Evolutionary conservation across 2,113 vertebrate genomes (phyloP).

Genomic region (Vidua chalybeata): DNA sequence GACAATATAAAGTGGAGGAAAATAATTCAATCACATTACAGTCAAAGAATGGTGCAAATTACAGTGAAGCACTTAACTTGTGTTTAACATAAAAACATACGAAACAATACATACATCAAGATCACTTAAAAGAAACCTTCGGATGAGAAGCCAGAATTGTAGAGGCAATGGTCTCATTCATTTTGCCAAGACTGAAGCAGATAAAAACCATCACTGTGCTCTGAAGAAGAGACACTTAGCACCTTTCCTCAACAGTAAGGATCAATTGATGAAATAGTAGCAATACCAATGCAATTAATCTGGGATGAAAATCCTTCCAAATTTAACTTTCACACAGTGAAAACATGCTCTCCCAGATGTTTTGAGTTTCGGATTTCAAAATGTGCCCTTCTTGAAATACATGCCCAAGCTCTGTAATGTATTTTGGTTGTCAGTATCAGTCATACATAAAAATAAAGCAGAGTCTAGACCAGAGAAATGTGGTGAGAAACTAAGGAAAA

Average conservation of each 20-base stretch:
- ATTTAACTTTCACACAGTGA: conserved; percentile 33
- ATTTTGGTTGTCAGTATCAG: conserved; percentile 42
- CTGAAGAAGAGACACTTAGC: neutral
- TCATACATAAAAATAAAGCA: conserved; percentile 61
- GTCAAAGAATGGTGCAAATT: neutral
- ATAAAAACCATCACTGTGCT: neutral
- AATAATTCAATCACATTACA: neutral
- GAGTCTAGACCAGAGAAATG: conserved; percentile 12
- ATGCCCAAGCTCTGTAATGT: neutral
- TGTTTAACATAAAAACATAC: neutral
- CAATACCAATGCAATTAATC: conserved; percentile 25
- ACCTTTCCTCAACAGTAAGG: neutral
- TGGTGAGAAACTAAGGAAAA: neutral
- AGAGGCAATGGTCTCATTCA: neutral
- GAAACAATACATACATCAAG: neutral
- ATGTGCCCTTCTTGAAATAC: neutral
- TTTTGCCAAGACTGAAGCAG: neutral
- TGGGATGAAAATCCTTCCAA: conserved; percentile 7
- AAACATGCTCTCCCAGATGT: neutral
- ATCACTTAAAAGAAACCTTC: neutral
- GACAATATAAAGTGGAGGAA: neutral
- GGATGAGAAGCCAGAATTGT: neutral
- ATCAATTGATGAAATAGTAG: neutral
- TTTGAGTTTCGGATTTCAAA: conserved; percentile 54
- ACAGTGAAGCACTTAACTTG: neutral